Evolutionary conservation across 1,140 invertebrate genomes (phyloP), one percentile per base, ranked within the genome.

Genomic region (Trichogramma pretiosum): DNA sequence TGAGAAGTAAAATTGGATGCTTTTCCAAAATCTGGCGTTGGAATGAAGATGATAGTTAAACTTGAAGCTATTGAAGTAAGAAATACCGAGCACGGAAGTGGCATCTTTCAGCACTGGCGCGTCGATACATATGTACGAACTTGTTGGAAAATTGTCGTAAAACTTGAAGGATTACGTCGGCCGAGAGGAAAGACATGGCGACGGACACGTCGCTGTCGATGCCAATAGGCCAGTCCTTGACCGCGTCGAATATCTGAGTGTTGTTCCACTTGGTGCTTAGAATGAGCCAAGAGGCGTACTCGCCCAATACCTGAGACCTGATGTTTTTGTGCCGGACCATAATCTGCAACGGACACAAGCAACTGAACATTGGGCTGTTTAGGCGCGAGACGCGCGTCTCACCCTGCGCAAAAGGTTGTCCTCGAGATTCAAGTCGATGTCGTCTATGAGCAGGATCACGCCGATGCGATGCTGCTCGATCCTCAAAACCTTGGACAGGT

Each of bases 161-260:
- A 4, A 43, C 14, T 9, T 7, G 3, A 2, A 33, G 10, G 14
- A 47, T 34, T 0, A 33, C 28, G 18, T 47, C 38, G 5, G 40
- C 37, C 0, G 44, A 19, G 11, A 52, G n/a, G 14, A 43, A 52
- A 9, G 50, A 43, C 45, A 47, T 52, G 2, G 44, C 24, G 11
- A 52, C 22, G 3, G 45, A 19, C 5, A 47, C 34, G 9, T 47
- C 44, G 22, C 45, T 47, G 17, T 52, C 50, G 10, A 52, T 28
- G 21, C 56, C 53, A 9, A 46, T 41, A 5, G 45, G 51, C 16
- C 56, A 50, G 3, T 47, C n/a, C 17, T 39, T 13, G 5, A 54
- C 50, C 1, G 46, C 50, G n/a, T 55, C 48, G 22, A 39, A 39
- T 19, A 50, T 50, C 41, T 52, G 24, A 3, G 37, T 53, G 11